Evolutionary conservation across 2,113 vertebrate species (phyloP).

Genomic region (Toxotes jaculatrix): DNA sequence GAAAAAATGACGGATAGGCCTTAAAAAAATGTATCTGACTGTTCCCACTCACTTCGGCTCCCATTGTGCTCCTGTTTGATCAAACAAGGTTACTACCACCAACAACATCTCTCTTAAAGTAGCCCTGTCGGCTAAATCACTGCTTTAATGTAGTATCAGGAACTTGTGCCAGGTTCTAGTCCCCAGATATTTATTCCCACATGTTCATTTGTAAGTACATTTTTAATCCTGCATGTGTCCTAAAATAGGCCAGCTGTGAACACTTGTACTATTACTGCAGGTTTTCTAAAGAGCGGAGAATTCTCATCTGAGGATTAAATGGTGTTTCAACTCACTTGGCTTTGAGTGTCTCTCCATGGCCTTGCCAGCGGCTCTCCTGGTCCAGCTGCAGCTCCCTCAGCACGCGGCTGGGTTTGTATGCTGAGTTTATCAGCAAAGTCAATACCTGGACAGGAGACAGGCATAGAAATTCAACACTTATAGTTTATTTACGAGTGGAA

Average conservation of each 20-base stretch:
- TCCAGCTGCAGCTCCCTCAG: slow-evolving; percentile 96
- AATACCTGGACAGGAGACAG: slow-evolving; percentile 86
- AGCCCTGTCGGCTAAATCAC: background rate
- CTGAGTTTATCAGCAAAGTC: slow-evolving; percentile 95
- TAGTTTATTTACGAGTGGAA: background rate
- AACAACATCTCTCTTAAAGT: background rate
- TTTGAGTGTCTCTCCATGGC: slow-evolving; percentile 96
- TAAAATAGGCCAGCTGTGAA: slow-evolving; percentile 49
- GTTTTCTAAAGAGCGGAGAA: slow-evolving; percentile 32
- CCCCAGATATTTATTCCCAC: slow-evolving; percentile 27
- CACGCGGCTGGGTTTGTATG: slow-evolving; percentile 98
- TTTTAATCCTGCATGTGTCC: slow-evolving; percentile 27
- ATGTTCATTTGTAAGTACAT: slow-evolving; percentile 36
- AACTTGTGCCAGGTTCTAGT: background rate
- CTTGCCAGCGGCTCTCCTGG: slow-evolving; percentile 94
- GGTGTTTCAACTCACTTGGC: slow-evolving; percentile 90
- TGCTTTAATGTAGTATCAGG: slow-evolving; percentile 6
- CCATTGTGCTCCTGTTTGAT: background rate
- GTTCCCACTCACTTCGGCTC: background rate
- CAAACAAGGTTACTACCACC: background rate
- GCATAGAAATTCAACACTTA: background rate
- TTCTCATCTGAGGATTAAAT: slow-evolving; percentile 43
- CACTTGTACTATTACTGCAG: slow-evolving; percentile 42
- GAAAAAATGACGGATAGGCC: background rate
- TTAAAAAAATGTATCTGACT: background rate